phyloP scores from a whole-genome alignment of 2,888 invertebrate genomes.

The Dolichomitus sp. region DNA sequence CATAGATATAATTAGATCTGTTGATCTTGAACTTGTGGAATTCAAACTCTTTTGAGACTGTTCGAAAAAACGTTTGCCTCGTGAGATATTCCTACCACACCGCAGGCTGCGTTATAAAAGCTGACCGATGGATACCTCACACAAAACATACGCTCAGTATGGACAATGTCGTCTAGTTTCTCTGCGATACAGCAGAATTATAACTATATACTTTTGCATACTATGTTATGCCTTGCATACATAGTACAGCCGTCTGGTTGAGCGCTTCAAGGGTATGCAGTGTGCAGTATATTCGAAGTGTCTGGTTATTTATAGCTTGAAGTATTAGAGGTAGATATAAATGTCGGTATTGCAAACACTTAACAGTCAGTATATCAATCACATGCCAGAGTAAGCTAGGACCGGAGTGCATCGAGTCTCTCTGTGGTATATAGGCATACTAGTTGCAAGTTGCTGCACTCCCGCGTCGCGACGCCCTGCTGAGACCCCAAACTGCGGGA shows the following conservation, averaged over 20 bases:
- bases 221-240: neutral
- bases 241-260: constrained; percentile 27
- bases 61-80: constrained; percentile 39
- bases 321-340: constrained; percentile 85
- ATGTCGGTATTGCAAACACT: constrained; percentile 86
- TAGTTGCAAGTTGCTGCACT: constrained; percentile 45
- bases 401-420: constrained; percentile 50
- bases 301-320: constrained; percentile 84
- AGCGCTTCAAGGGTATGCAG: constrained; percentile 53
- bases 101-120: constrained; percentile 37
- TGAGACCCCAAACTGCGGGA: constrained; percentile 69
- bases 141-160: constrained; percentile 29
- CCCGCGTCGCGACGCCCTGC: constrained; percentile 74
- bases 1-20: neutral
- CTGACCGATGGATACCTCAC: constrained; percentile 40
- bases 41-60: neutral
- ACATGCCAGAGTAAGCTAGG: constrained; percentile 77
- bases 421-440: constrained; percentile 9
- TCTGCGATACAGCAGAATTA: neutral
- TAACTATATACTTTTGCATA: neutral
- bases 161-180: constrained; percentile 47
- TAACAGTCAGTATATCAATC: constrained; percentile 86
- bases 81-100: constrained; percentile 44
- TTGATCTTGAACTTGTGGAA: neutral
- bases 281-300: constrained; percentile 76